A percentile compares a stretch with the other conserved stretches of the same genome.
phyloP scores from a whole-genome alignment of 2,888 invertebrate genomes.

The Orchestes rusci region DNA sequence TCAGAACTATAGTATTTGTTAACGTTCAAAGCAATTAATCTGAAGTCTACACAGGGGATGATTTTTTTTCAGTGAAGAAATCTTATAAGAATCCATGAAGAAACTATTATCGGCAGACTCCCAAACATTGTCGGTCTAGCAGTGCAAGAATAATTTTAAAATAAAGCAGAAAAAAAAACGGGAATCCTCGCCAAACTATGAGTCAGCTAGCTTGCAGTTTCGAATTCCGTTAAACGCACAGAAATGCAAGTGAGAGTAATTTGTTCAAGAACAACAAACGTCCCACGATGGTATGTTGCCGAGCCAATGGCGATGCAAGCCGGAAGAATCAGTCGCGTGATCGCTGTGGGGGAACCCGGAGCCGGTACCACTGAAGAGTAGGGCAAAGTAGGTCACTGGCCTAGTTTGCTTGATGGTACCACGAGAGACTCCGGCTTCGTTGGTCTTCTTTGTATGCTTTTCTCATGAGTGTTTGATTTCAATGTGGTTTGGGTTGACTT shows the following conservation, averaged over 20 bases:
- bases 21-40: too few species aligned
- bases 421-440: too few species aligned
- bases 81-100: too few species aligned
- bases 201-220: conserved; percentile 18
- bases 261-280: conserved; percentile 9
- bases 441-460: too few species aligned
- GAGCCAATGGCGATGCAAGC: conserved; percentile 14
- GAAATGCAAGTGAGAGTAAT: conserved; percentile 20
- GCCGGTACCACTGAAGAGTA: conserved; percentile 12
- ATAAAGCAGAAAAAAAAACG: neutral
- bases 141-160: too few species aligned
- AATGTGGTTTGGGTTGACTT: too few species aligned
- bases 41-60: too few species aligned
- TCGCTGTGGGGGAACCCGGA: conserved; percentile 19
- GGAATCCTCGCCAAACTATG: conserved; percentile 6
- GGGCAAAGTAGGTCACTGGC: conserved; percentile 18
- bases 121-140: too few species aligned
- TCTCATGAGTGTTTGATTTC: too few species aligned
- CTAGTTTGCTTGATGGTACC: neutral
- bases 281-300: conserved; percentile 11
- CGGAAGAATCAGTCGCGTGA: conserved; percentile 20
- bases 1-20: too few species aligned
- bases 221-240: conserved; percentile 19
- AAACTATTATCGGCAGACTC: too few species aligned
- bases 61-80: too few species aligned